Percentiles rank a stretch among this genome's conserved stretches.
Conservation (phyloP, 2,797 vertebrate genomes). For the Remorina albescens region DNA sequence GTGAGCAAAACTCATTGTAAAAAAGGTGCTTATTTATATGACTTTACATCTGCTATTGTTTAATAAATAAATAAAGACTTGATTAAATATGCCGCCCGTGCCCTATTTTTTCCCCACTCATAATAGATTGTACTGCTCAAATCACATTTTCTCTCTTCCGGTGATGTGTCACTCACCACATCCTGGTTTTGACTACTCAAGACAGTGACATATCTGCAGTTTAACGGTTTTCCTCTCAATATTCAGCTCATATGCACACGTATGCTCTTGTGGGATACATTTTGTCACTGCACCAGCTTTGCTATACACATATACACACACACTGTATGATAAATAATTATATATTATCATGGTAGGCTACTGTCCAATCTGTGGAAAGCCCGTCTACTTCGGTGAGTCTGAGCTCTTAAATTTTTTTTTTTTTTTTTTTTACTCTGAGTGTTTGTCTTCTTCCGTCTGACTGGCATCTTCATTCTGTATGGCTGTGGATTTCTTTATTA, state of each 20-base stretch:
- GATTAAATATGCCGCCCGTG: slow-evolving; percentile 17
- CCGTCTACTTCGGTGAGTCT: slow-evolving; percentile 90
- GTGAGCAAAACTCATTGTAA: slow-evolving; percentile 5
- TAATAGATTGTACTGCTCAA: slow-evolving; percentile 39
- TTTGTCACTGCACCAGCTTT: slow-evolving; percentile 19
- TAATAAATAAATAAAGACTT: neutral
- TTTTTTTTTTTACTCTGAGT: slow-evolving; percentile 17
- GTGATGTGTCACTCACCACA: slow-evolving; percentile 83
- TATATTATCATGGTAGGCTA: slow-evolving; percentile 85
- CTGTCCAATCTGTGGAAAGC: slow-evolving; percentile 89
- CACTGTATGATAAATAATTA: slow-evolving; percentile 57
- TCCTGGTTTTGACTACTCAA: slow-evolving; percentile 80
- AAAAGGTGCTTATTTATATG: neutral
- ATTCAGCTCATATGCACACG: slow-evolving; percentile 31
- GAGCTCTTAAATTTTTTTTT: slow-evolving; percentile 39
- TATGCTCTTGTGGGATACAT: slow-evolving; percentile 9
- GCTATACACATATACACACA: slow-evolving; percentile 14
- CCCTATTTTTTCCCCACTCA: slow-evolving; percentile 15
- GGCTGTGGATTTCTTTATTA: neutral
- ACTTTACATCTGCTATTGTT: slow-evolving; percentile 13
- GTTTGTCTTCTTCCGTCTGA: slow-evolving; percentile 24
- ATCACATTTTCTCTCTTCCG: slow-evolving; percentile 70
- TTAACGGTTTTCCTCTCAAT: slow-evolving; percentile 77
- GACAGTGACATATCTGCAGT: slow-evolving; percentile 52
- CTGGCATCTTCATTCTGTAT: slow-evolving; percentile 5